Conservation (phyloP, 1,140 invertebrate species). For the Arctopsyche grandis region DNA sequence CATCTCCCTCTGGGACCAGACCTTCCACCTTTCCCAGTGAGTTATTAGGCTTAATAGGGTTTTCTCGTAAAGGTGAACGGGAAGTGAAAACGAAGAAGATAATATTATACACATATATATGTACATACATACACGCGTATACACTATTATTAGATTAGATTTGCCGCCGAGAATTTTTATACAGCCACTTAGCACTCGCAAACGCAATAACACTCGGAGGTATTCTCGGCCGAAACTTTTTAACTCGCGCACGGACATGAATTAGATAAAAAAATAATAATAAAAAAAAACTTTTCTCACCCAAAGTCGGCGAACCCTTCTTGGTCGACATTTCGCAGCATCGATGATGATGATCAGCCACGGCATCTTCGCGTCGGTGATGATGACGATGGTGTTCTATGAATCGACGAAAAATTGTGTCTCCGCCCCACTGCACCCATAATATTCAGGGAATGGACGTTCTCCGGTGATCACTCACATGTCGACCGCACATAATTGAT, state of each 20-base stretch:
- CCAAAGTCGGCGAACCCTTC: conserved; percentile 38
- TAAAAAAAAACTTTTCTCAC: neutral
- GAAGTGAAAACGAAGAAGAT: neutral
- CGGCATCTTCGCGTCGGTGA: conserved; percentile 23
- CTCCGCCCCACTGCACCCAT: conserved; percentile 17
- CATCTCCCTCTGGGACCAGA: neutral
- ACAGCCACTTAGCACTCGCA: too few species aligned
- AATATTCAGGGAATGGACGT: conserved; percentile 10
- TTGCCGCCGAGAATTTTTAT: too few species aligned
- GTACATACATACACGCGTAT: too few species aligned
- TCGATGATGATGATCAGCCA: conserved; percentile 28
- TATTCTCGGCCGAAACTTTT: too few species aligned
- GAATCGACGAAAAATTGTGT: neutral
- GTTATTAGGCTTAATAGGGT: conserved; percentile 19
- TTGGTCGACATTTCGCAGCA: conserved; percentile 37
- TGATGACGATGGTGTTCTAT: neutral
- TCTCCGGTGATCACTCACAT: neutral
- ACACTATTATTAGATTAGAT: too few species aligned
- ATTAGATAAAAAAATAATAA: too few species aligned
- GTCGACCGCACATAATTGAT: neutral
- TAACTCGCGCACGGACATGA: too few species aligned
- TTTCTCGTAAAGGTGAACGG: neutral
- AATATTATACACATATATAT: neutral
- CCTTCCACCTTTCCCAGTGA: conserved; percentile 8
- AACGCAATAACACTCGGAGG: too few species aligned